Evolutionary conservation across 2,113 vertebrate genomes (phyloP).

Genomic region (Hemiprocne comata): DNA sequence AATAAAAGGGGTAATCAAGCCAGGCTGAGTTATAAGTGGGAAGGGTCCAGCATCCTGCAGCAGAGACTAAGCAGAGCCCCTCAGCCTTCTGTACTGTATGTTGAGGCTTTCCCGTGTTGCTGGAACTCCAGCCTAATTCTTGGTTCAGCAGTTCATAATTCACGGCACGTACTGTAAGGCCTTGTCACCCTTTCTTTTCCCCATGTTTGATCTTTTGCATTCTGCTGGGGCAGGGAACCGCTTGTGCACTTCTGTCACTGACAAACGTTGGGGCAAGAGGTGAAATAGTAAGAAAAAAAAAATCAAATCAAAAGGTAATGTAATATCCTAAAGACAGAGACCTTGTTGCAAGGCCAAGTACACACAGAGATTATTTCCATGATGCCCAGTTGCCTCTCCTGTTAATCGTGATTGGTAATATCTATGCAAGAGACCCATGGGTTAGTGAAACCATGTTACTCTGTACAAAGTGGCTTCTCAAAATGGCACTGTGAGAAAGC

Average conservation of each 20-base stretch:
- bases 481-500: slow-evolving; percentile 83
- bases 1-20: slow-evolving; percentile 79
- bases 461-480: slow-evolving; percentile 65
- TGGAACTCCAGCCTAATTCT: slow-evolving; percentile 38
- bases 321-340: neutral
- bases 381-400: neutral
- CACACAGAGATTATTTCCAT: slow-evolving; percentile 14
- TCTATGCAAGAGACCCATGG: neutral
- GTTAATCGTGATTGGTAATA: slow-evolving; percentile 4
- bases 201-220: slow-evolving; percentile 49
- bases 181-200: slow-evolving; percentile 7
- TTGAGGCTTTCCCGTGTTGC: neutral
- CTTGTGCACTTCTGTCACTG: neutral
- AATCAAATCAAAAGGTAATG: neutral
- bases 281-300: neutral
- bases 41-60: slow-evolving; percentile 70
- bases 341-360: slow-evolving; percentile 19
- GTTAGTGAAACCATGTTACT: slow-evolving; percentile 50
- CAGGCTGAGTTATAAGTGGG: slow-evolving; percentile 71
- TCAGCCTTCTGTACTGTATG: slow-evolving; percentile 24
- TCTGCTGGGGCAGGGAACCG: slow-evolving; percentile 8
- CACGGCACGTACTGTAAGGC: slow-evolving; percentile 45
- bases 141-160: slow-evolving; percentile 49
- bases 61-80: slow-evolving; percentile 80
- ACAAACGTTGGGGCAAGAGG: slow-evolving; percentile 58